phyloP scores from a whole-genome alignment of 2,797 vertebrate species.

The Tachyglossus aculeatus region DNA sequence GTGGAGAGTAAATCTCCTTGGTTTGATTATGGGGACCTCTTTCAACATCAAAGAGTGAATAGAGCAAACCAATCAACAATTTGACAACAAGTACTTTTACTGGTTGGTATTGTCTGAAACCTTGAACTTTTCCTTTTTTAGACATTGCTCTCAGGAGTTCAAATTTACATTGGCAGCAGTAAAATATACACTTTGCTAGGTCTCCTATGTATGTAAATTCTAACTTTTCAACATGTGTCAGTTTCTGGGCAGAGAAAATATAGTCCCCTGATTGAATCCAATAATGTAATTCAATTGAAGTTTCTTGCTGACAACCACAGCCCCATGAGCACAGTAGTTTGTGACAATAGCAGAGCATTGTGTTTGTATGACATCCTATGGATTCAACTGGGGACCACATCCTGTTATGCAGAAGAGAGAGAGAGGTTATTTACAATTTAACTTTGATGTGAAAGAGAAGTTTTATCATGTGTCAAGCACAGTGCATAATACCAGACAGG shows the following conservation, averaged over 20 bases:
- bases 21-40: not conserved
- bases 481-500: not conserved
- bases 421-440: conserved; percentile 19
- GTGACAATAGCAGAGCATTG: not conserved
- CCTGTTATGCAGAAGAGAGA: not conserved
- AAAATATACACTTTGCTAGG: not conserved
- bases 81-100: not conserved
- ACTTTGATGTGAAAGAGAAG: conserved; percentile 22
- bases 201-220: conserved; percentile 13
- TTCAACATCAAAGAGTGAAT: not conserved
- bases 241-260: conserved; percentile 27
- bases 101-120: not conserved
- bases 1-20: not conserved
- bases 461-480: conserved; percentile 27
- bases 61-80: not conserved
- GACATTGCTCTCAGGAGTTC: not conserved
- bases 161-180: not conserved
- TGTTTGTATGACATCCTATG: not conserved
- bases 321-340: not conserved
- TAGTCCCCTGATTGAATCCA: conserved; percentile 17
- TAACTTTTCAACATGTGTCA: conserved; percentile 31
- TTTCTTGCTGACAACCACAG: not conserved
- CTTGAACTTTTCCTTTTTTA: not conserved
- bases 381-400: not conserved
- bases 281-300: conserved; percentile 17